Evolutionary conservation across 2,888 invertebrate species (phyloP).

Genomic region (Lasiommata megera): DNA sequence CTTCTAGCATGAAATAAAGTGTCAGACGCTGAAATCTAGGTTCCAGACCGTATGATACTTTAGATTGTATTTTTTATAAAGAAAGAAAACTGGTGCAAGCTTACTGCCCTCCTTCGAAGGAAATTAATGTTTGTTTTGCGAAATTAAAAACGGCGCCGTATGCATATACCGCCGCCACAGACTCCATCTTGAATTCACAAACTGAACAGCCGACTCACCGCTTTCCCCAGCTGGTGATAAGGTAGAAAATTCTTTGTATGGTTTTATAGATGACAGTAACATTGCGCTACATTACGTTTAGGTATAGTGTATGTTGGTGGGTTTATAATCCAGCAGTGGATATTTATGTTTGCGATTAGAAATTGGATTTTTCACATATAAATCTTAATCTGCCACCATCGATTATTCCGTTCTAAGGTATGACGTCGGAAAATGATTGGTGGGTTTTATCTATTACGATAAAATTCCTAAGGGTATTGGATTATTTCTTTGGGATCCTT

Average conservation of each 20-base stretch:
- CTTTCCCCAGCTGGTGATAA: neutral
- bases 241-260: neutral
- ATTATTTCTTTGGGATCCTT: no score
- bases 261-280: neutral
- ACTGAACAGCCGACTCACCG: conserved; percentile 5
- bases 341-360: conserved; percentile 40
- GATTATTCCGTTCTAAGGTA: neutral
- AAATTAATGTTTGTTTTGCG: conserved; percentile 70
- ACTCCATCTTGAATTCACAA: neutral
- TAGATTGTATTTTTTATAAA: conserved; percentile 23
- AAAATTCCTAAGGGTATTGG: no score
- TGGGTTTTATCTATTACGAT: neutral
- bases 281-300: neutral
- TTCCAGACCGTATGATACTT: conserved; percentile 7
- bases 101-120: conserved; percentile 43
- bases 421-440: neutral
- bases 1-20: neutral
- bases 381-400: conserved; percentile 20
- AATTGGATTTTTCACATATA: conserved; percentile 39
- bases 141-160: conserved; percentile 61
- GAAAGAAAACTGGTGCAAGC: conserved; percentile 27
- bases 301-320: conserved; percentile 25
- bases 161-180: conserved; percentile 32
- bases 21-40: conserved; percentile 3
- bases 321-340: conserved; percentile 27